These are phyloP conservation scores for Benitochromis conjunctus DNA, from an alignment of 2,113 vertebrate species.

Conservation along the genomic window DNA sequence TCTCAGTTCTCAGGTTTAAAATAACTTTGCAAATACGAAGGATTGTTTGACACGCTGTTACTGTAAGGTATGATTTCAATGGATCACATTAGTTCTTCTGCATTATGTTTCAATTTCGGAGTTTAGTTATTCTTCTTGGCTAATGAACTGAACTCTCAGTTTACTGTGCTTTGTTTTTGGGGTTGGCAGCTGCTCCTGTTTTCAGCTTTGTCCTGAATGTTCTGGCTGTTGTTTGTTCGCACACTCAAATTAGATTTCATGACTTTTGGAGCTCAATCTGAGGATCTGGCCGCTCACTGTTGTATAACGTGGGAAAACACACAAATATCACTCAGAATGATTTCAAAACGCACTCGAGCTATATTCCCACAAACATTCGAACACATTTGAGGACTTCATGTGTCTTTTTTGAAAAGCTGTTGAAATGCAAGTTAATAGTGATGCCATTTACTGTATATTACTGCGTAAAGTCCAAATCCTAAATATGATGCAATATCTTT, in stretches of 20 bases:
- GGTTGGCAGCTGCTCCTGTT: constrained; percentile 34
- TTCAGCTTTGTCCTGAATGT: constrained; percentile 22
- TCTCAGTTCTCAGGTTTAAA: background rate
- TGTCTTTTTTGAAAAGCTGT: background rate
- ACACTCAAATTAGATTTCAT: constrained; percentile 42
- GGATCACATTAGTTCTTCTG: background rate
- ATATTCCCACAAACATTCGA: background rate
- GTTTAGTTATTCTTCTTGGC: background rate
- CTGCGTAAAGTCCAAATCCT: background rate
- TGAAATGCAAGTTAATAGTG: background rate
- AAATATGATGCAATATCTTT: background rate
- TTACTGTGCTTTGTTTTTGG: constrained; percentile 6
- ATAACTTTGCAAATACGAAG: background rate
- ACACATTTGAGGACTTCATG: background rate
- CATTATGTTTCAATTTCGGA: background rate
- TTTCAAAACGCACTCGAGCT: background rate
- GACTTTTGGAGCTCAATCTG: constrained; percentile 9
- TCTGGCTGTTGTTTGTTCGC: constrained; percentile 39
- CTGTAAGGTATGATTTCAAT: background rate
- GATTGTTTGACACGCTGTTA: background rate
- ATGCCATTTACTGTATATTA: background rate
- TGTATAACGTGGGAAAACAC: background rate
- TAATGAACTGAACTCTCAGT: constrained; percentile 10
- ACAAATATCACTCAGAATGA: background rate
- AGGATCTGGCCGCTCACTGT: constrained; percentile 1